phyloP scores from a whole-genome alignment of 2,888 invertebrate species.

The Aphidoletes aphidimyza region DNA sequence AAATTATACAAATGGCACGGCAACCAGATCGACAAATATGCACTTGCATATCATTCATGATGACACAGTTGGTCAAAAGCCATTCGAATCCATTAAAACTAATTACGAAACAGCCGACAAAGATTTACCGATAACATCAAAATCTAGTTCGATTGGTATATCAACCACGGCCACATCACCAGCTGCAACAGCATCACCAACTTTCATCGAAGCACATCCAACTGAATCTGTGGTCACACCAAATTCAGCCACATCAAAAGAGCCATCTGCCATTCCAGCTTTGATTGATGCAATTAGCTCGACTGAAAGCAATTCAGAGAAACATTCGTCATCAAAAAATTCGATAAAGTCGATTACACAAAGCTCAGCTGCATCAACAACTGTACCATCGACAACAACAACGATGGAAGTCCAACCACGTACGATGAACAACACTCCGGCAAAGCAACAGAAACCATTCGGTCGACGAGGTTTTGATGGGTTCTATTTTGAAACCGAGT shows the following conservation, averaged over 20 bases:
- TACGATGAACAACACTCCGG: background rate
- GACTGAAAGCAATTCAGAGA: slow-evolving; percentile 10
- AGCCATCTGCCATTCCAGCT: background rate
- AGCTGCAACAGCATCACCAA: slow-evolving; percentile 66
- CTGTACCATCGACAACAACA: slow-evolving; percentile 58
- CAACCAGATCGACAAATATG: background rate
- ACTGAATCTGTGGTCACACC: slow-evolving; percentile 6
- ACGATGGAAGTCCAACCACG: background rate
- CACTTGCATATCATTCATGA: slow-evolving; percentile 27
- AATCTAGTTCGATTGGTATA: slow-evolving; percentile 64
- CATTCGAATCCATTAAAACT: slow-evolving; percentile 44
- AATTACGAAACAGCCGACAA: background rate
- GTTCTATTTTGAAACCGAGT: slow-evolving; percentile 66
- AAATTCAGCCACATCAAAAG: slow-evolving; percentile 37
- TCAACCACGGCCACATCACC: slow-evolving; percentile 64
- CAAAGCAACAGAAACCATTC: background rate
- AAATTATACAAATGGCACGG: background rate
- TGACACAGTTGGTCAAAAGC: background rate
- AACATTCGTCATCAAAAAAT: slow-evolving; percentile 59
- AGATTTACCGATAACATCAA: slow-evolving; percentile 57
- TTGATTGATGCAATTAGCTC: slow-evolving; percentile 40
- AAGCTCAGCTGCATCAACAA: slow-evolving; percentile 57
- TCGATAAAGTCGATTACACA: slow-evolving; percentile 59
- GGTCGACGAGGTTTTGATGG: background rate
- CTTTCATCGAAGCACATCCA: background rate